These are phyloP conservation scores for Ferrisia virgata DNA, from an alignment of 2,888 invertebrate species.

Conservation along the genomic window DNA sequence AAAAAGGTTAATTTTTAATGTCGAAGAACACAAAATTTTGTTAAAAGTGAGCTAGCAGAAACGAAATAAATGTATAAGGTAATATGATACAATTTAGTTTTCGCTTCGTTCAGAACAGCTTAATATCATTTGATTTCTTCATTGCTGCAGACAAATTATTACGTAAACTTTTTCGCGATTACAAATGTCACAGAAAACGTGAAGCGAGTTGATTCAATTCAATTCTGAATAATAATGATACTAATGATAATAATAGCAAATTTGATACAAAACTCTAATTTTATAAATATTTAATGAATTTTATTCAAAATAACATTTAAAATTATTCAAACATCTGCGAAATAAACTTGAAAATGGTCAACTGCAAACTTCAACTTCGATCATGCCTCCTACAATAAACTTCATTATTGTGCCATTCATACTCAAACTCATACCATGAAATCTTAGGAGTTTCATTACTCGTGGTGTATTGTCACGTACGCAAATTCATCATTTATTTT, in stretches of 20 bases:
- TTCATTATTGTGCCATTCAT: neutral
- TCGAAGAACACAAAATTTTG: too few species aligned
- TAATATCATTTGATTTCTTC: too few species aligned
- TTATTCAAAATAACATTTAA: neutral
- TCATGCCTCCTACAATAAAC: neutral
- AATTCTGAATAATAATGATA: neutral
- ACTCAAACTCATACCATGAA: conserved; percentile 2
- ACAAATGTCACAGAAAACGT: neutral
- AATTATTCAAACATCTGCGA: neutral
- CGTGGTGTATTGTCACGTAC: conserved; percentile 18
- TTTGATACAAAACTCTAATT: neutral
- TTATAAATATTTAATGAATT: neutral
- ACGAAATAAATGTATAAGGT: too few species aligned
- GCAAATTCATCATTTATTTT: conserved; percentile 27
- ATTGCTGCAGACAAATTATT: neutral
- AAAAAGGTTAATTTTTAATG: too few species aligned
- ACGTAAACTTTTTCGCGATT: neutral
- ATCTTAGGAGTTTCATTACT: conserved; percentile 27
- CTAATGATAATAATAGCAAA: neutral
- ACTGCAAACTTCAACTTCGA: neutral
- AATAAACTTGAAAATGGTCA: neutral
- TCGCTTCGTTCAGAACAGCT: too few species aligned
- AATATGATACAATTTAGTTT: too few species aligned
- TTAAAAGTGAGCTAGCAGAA: too few species aligned
- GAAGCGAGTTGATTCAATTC: neutral